These are phyloP conservation scores for Sebastes jordani DNA, from an alignment of 2,797 vertebrate species.

Conservation along the genomic window DNA sequence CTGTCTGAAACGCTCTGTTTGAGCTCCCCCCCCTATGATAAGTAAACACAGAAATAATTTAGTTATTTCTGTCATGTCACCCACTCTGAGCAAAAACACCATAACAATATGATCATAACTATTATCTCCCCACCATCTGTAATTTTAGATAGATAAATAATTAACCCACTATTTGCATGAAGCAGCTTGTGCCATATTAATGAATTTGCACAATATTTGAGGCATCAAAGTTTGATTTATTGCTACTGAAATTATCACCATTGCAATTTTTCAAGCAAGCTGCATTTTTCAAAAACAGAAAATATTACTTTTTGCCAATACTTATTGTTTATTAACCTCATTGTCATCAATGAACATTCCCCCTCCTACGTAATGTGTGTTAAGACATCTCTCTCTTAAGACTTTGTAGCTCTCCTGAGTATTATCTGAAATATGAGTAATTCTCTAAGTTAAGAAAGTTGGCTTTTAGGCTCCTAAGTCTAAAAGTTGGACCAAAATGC, in stretches of 20 bases:
- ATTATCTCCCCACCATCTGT: neutral
- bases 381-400: neutral
- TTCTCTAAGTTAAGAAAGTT: neutral
- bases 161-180: neutral
- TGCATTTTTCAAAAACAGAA: neutral
- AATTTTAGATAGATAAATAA: neutral
- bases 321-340: neutral
- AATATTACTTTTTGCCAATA: neutral
- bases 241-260: neutral
- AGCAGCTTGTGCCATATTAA: constrained; percentile 15
- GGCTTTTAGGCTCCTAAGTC: neutral
- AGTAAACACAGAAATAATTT: neutral
- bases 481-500: neutral
- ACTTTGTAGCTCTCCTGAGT: neutral
- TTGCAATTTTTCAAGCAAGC: neutral
- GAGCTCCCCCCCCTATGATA: no score
- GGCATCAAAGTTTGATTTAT: neutral
- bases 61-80: neutral
- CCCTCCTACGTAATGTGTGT: neutral
- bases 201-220: neutral
- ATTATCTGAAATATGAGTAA: neutral
- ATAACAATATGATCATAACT: neutral
- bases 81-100: neutral
- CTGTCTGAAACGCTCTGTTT: neutral
- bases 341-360: neutral